Conservation (phyloP, 2,888 invertebrate species). For the Hemaris fuciformis region DNA sequence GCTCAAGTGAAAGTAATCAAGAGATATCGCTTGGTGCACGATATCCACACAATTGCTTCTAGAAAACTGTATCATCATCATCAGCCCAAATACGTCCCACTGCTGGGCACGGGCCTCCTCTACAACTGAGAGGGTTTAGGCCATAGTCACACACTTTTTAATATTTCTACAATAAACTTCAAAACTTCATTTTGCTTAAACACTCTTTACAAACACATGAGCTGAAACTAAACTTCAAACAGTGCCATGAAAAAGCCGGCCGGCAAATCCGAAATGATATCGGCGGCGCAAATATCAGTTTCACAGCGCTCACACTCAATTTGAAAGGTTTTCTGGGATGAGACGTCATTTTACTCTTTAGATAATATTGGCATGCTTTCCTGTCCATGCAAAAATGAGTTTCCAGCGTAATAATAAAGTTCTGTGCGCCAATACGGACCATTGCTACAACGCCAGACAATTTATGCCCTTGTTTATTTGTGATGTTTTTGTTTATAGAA, state of each 20-base stretch:
- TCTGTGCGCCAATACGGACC: neutral
- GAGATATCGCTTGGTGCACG: neutral
- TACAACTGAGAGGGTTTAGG: too few species aligned
- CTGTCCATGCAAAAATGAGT: constrained; percentile 23
- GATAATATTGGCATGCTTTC: constrained; percentile 10
- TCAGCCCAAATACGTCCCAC: too few species aligned
- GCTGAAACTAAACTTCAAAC: constrained; percentile 5
- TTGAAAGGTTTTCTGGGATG: constrained; percentile 33
- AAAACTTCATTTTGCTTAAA: neutral
- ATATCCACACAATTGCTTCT: neutral
- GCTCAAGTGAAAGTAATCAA: constrained; percentile 5
- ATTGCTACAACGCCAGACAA: neutral
- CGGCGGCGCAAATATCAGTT: constrained; percentile 45
- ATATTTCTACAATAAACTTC: neutral
- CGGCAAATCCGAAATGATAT: constrained; percentile 32
- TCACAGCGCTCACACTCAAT: constrained; percentile 37
- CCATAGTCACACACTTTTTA: neutral
- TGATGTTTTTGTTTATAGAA: neutral
- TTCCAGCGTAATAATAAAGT: constrained; percentile 1
- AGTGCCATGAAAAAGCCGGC: constrained; percentile 24
- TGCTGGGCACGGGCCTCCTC: too few species aligned
- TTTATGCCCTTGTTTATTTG: neutral
- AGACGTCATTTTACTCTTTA: constrained; percentile 20
- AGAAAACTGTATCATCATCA: constrained; percentile 1
- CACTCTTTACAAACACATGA: constrained; percentile 8